Evolutionary conservation across 2,888 invertebrate species (phyloP), one percentile per base, ranked within the genome.

Genomic region (Tuberolachnus salignus): DNA sequence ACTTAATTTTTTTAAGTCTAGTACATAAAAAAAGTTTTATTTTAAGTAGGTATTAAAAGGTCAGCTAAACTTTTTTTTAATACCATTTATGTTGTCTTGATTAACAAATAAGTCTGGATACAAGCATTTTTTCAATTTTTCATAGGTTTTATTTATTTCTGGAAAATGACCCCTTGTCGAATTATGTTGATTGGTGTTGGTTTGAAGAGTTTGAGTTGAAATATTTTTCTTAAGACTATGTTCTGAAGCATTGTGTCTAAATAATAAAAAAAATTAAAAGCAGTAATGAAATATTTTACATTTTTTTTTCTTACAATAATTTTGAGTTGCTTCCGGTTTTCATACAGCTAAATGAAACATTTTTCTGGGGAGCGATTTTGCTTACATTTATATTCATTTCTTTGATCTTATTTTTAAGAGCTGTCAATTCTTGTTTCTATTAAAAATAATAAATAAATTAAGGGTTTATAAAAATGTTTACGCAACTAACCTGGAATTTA

Each of bases 321-420:
- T 59, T 78, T n/a, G 59, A 69, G 9, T 78, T 78, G 34, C 78
- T 78, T 42, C 59, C 78, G 14, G 69, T 78, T 69, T 61, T 78
- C 78, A 78, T 69, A 61, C 59, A 69, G 11, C 78, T 69, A 69
- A 78, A 78, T 69, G 78, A 78, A 4, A 69, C 59, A 59, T 78
- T 78, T 69, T 78, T 78, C 16, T 78, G 78, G 49, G 78, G 78
- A 9, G 61, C 4, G 21, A 61, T 23, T 42, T 78, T 78, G 61
- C 61, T 78, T 8, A 78, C 63, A 63, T 63, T 78, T 10, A 69
- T 49, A 21, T 66, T 78, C 13, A 49, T 69, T 78, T 69, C 78
- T 13, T 78, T 78, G 1, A 78, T 59, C 34, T 78, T 78, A 69
- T 78, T 78, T 61, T 69, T 67, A 10, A 78, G 51, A 34, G 78